phyloP scores from a whole-genome alignment of 2,113 vertebrate genomes.

The Brevimyrus niger region DNA sequence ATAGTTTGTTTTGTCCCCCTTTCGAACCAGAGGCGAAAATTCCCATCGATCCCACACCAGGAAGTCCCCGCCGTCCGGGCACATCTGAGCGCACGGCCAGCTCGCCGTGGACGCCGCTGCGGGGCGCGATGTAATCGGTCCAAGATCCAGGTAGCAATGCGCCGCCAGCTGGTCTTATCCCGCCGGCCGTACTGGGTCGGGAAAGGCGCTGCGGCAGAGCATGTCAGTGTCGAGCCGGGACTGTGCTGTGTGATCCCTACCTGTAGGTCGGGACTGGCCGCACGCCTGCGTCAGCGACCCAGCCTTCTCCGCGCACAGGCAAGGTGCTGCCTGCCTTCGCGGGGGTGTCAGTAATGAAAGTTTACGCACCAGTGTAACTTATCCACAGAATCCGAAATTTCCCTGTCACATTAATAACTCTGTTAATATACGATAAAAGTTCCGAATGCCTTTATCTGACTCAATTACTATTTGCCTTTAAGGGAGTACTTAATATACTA shows the following conservation, averaged over 20 bases:
- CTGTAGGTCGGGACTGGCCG: background rate
- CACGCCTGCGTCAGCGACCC: background rate
- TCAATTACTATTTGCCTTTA: background rate
- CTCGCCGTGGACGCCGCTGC: background rate
- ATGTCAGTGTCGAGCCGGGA: conserved; percentile 14
- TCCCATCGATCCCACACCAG: conserved; percentile 57
- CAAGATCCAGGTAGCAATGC: conserved; percentile 56
- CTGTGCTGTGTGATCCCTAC: conserved; percentile 6
- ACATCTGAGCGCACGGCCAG: conserved; percentile 35
- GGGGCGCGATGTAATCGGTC: conserved; percentile 23
- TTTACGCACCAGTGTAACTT: background rate
- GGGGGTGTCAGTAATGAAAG: background rate
- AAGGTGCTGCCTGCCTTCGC: background rate
- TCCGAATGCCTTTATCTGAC: background rate
- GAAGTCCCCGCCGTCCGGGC: conserved; percentile 50
- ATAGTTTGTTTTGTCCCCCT: conserved; percentile 13
- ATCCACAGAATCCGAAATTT: background rate
- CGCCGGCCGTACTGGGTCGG: conserved; percentile 23
- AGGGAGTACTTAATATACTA: background rate
- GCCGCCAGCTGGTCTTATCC: conserved; percentile 51
- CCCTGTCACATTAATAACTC: background rate
- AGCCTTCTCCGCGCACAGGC: background rate
- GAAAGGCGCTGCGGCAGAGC: conserved; percentile 31
- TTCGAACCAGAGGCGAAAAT: conserved; percentile 24
- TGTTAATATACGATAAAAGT: background rate